phyloP scores from a whole-genome alignment of 2,888 invertebrate species.

The Cordilura impudica region DNA sequence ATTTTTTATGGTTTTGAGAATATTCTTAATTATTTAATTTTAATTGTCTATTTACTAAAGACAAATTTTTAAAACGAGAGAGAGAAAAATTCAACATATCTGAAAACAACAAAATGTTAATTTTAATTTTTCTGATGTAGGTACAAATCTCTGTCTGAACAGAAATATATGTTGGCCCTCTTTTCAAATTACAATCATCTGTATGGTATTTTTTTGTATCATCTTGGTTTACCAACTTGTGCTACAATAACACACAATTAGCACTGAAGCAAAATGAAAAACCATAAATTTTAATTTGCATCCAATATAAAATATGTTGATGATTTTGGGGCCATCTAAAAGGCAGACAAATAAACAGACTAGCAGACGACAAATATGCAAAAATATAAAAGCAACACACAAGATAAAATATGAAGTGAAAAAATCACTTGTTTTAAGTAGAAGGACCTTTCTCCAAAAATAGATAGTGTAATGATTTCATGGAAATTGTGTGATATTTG shows the following conservation, averaged over 20 bases:
- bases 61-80: no score
- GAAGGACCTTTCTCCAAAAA: slow-evolving; percentile 23
- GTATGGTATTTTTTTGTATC: no score
- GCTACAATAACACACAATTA: slow-evolving; percentile 68
- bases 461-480: neutral
- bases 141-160: no score
- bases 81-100: no score
- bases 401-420: neutral
- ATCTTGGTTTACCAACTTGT: slow-evolving; percentile 64
- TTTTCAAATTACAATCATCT: no score
- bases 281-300: slow-evolving; percentile 44
- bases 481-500: slow-evolving; percentile 11
- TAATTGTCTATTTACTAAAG: no score
- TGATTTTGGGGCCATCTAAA: slow-evolving; percentile 42
- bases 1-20: no score
- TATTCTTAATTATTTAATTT: no score
- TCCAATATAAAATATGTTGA: slow-evolving; percentile 17
- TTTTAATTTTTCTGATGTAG: no score
- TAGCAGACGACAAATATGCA: slow-evolving; percentile 30
- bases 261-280: slow-evolving; percentile 51
- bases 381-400: neutral
- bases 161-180: no score
- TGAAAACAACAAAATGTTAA: no score
- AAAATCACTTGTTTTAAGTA: neutral
- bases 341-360: slow-evolving; percentile 49